phyloP scores from a whole-genome alignment of 2,797 vertebrate genomes.

The Heterohyrax brucei region DNA sequence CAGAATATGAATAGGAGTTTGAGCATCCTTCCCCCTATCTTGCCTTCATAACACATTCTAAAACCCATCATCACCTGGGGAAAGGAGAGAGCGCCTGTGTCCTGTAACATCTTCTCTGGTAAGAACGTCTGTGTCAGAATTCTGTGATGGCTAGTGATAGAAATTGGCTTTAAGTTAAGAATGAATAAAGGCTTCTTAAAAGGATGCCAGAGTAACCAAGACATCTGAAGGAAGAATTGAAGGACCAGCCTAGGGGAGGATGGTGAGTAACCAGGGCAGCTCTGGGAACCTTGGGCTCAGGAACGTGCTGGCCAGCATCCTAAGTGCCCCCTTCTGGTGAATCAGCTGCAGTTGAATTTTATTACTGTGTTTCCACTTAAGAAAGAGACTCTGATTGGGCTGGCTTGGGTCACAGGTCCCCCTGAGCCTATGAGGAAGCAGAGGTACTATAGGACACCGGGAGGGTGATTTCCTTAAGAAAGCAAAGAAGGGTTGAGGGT shows the following conservation, averaged over 20 bases:
- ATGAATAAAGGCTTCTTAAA: not conserved
- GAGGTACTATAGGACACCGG: not conserved
- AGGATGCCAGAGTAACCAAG: not conserved
- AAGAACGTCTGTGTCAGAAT: not conserved
- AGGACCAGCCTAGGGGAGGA: not conserved
- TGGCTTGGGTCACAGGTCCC: not conserved
- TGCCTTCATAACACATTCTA: not conserved
- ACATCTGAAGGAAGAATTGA: not conserved
- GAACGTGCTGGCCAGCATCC: not conserved
- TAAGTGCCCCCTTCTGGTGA: not conserved
- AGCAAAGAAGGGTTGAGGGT: too few species aligned
- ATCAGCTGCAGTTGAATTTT: not conserved
- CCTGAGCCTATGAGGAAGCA: not conserved
- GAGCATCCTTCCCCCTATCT: not conserved
- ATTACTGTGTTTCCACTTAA: not conserved
- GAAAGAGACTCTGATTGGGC: not conserved
- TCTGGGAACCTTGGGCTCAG: not conserved
- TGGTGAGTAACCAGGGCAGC: not conserved
- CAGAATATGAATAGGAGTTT: not conserved
- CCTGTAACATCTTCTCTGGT: not conserved
- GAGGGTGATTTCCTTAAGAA: not conserved
- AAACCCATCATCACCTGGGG: not conserved
- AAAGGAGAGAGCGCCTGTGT: not conserved
- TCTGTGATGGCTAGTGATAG: too few species aligned
- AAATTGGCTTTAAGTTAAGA: not conserved